phyloP scores from a whole-genome alignment of 2,888 invertebrate species.

The Erynnis tages region DNA sequence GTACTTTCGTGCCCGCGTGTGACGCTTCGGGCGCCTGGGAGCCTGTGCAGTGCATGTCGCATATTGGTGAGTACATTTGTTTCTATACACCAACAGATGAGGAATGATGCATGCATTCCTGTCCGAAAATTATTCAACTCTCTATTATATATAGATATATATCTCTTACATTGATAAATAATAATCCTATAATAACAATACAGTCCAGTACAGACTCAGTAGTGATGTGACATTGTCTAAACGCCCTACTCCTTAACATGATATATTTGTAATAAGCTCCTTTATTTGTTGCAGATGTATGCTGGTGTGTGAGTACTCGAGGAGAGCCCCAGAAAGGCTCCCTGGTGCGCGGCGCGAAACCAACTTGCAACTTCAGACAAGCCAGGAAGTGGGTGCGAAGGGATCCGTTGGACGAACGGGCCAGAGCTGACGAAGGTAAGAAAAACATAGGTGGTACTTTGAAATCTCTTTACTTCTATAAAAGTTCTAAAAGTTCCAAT shows the following conservation, averaged over 20 bases:
- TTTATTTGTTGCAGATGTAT: conserved; percentile 89
- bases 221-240: too few species aligned
- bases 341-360: conserved; percentile 87
- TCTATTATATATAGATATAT: too few species aligned
- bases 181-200: too few species aligned
- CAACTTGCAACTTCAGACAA: conserved; percentile 90
- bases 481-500: background rate
- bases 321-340: conserved; percentile 92
- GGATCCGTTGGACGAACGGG: conserved; percentile 63
- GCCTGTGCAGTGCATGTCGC: conserved; percentile 88
- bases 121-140: too few species aligned
- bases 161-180: too few species aligned
- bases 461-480: background rate
- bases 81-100: too few species aligned
- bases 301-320: conserved; percentile 92
- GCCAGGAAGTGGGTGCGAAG: conserved; percentile 81
- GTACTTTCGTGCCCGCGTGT: conserved; percentile 89
- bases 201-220: too few species aligned
- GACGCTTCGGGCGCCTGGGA: conserved; percentile 90
- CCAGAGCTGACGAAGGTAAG: conserved; percentile 80
- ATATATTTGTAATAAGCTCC: too few species aligned
- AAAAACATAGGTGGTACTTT: background rate
- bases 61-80: conserved; percentile 70
- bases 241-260: too few species aligned
- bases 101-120: too few species aligned